Base-by-base conservation (phyloP, 1,140 invertebrate genomes). In the Drosophila gunungcola region DNA sequence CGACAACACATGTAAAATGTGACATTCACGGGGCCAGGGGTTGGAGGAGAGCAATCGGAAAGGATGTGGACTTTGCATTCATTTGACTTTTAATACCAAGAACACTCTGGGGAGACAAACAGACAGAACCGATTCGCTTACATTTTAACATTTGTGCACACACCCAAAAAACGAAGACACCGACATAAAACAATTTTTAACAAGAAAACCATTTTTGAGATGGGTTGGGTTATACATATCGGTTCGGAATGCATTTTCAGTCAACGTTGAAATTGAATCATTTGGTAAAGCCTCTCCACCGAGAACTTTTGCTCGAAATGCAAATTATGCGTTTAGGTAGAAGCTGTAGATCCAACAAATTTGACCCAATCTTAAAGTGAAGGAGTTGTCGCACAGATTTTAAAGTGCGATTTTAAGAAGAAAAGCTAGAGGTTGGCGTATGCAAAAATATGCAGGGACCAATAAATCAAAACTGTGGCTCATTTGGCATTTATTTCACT, bases 281-380 rank as follows among this genome's bases (percentile, higher is more conserved):
- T 88, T 88, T 78, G 83, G 70, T 83, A 80, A 85, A 85, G 68
- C 67, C 61, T 81, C 68, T 62, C 60, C 48, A 70, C 41, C 78
- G 62, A 70, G n/a, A 43, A 13, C 41, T 49, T 60, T 58, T 25
- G n/a, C 46, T 29, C 36, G 67, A 84, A 84, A 81, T 86, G 81
- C 82, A 86, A 81, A 84, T 86, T 73, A 78, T 86, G 82, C 82
- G 82, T 78, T 84, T 85, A 84, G 81, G 67, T 81, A 78, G 51
- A 45, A 38, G 36, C 21, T 49, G 25, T 34, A 38, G 21, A 36
- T 13, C 16, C 42, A 63, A 27, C 70, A 56, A 49, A 51, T 56
- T 55, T 65, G 70, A 83, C 69, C 63, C 63, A 83, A 62, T 73
- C 36, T 34, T 27, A 54, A 54, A 54, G 38, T 25, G 32, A 53